Evolutionary conservation across 1,140 invertebrate genomes (phyloP), one percentile per base, ranked within the genome.

Genomic region (Diplogasteroides magnus): DNA sequence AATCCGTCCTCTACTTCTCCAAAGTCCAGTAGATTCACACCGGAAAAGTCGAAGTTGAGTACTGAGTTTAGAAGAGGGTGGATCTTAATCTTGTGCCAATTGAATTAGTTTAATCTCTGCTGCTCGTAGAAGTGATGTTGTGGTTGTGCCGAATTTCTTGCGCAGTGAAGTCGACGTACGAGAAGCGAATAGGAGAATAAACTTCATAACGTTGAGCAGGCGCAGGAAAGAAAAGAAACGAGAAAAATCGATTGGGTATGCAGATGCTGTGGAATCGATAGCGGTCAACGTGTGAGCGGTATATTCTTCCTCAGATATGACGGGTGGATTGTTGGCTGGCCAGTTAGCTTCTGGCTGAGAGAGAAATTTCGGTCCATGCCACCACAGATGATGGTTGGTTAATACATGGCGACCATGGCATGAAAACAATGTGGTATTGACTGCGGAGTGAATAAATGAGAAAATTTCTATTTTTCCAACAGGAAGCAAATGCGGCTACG

Each of bases 371-470:
- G 73, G 73, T 31, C 73, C 73, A 2, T 64, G 23, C 65, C 65
- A 74, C 73, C 73, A 74, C 14, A 74, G 19, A 2, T 11, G 1
- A 48, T 71, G 15, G 25, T 64, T 31, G 6, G 28, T 3, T 19
- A 74, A 60, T 57, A 71, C 73, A 6, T 71, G 15, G 14, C 56
- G n/a, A n/a, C n/a, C n/a, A n/a, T n/a, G n/a, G n/a, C n/a, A n/a
- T n/a, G n/a, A n/a, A n/a, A n/a, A n/a, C n/a, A n/a, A n/a, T n/a
- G n/a, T n/a, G n/a, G n/a, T n/a, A n/a, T n/a, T n/a, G n/a, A n/a
- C n/a, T n/a, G n/a, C n/a, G n/a, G n/a, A n/a, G n/a, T n/a, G n/a
- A n/a, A n/a, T n/a, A n/a, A n/a, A n/a, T n/a, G n/a, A n/a, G n/a
- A n/a, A n/a, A n/a, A n/a, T n/a, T n/a, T n/a, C n/a, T n/a, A n/a